phyloP scores from a whole-genome alignment of 1,140 invertebrate genomes.

The Papilio aristodemus region DNA sequence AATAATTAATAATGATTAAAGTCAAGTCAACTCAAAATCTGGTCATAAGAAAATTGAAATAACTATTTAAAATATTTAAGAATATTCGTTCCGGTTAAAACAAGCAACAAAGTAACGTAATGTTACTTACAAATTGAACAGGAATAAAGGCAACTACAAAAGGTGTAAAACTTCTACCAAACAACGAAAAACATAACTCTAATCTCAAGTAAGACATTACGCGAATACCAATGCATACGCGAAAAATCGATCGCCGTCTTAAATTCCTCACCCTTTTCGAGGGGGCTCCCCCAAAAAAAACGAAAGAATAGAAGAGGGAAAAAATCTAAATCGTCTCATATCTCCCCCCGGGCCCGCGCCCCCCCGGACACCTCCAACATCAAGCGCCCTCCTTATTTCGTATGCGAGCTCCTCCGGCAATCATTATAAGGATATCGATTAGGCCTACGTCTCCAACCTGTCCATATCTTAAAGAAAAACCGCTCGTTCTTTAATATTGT shows the following conservation, averaged over 20 bases:
- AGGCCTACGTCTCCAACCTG: slow-evolving; percentile 74
- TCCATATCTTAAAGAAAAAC: slow-evolving; percentile 72
- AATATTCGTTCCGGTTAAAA: not conserved
- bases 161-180: slow-evolving; percentile 22
- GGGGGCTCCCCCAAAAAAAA: slow-evolving; percentile 78
- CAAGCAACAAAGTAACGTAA: not conserved
- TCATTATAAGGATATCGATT: slow-evolving; percentile 80
- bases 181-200: slow-evolving; percentile 69
- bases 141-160: slow-evolving; percentile 29
- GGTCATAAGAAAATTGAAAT: too few species aligned
- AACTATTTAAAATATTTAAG: not conserved
- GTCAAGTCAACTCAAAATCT: too few species aligned
- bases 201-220: slow-evolving; percentile 79
- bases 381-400: slow-evolving; percentile 78
- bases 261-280: slow-evolving; percentile 79
- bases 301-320: slow-evolving; percentile 80
- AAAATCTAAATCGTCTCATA: slow-evolving; percentile 81
- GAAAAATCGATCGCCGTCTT: slow-evolving; percentile 80
- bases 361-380: slow-evolving; percentile 70
- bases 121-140: not conserved
- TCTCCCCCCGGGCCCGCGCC: slow-evolving; percentile 58
- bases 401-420: slow-evolving; percentile 79
- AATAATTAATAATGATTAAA: too few species aligned
- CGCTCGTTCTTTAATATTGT: slow-evolving; percentile 50
- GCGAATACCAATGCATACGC: slow-evolving; percentile 78